Evolutionary conservation across 2,888 invertebrate species (phyloP), one percentile per base, ranked within the genome.

Genomic region (Eretmocerus hayati): DNA sequence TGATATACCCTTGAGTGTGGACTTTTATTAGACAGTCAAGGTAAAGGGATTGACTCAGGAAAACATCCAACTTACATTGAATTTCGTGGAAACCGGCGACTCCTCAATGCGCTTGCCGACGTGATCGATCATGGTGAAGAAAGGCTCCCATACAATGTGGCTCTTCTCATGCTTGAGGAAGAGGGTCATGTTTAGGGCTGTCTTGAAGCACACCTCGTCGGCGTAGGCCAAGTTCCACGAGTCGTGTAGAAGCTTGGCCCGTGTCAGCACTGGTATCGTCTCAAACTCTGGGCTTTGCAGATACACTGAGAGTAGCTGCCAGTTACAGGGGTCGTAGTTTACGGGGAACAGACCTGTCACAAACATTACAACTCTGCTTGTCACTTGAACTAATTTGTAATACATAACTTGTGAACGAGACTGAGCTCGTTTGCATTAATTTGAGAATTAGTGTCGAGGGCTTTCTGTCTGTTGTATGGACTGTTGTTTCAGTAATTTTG

Each of bases 81-180:
- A 87, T 64, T 87, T 86, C 32, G 77, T 77, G 50, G 84, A 76
- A 56, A 84, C 77, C 8, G 75, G 77, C 48, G 76, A 79, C 59
- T 79, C 79, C 55, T 83, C 81, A 58, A 88, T 83, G 57, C 85
- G 85, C 52, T 83, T 75, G 23, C 87, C 85, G 45, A 89, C 78
- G 59, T 88, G 87, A 65, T 89, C 88, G 39, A 89, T 83, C 75
- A 88, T 84, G 2, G 87, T 87, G 61, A 89, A 89, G 8, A 87
- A 81, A 0, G 87, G 86, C 64, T 86, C 84, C 89, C 89, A 90
- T 0, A 87, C 87, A 1, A 87, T 71, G 56, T 85, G 84, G 54
- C 85, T 80, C 22, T 83, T 77, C 67, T 89, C 89, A 39, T 80
- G 74, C 60, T 79, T 81, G 64, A 89, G 71, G 60, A 88, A 87